Evolutionary conservation across 2,888 invertebrate species (phyloP), one percentile per base, ranked within the genome.

Genomic region (Drosophila picticornis): DNA sequence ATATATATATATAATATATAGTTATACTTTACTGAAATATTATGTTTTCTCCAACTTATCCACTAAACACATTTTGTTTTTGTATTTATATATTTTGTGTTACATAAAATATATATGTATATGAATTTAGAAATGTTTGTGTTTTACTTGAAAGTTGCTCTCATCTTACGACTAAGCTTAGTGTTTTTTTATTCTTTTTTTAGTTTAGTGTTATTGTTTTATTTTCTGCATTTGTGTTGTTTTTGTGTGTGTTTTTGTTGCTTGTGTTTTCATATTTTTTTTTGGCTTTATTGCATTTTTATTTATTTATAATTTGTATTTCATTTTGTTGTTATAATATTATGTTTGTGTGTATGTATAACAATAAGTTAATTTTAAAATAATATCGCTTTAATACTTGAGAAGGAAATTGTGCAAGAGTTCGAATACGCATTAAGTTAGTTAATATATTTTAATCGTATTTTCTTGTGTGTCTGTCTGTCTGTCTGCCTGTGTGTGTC

Each of bases 321-420:
- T 66, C 16, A 36, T 57, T 59, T 57, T 68, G n/a, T 62, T 79
- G 65, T 72, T 63, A 60, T 77, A 74, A 68, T 83, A 85, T 77
- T 80, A 83, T 85, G 80, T 77, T 76, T 80, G 66, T 82, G 75
- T 77, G 75, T 77, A 74, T 75, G 77, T 75, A 72, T 84, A 85
- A 87, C 79, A 85, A 84, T 85, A 87, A 76, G 64, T 80, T 87
- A 77, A 84, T 67, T 86, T 84, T 78, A 80, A 88, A 87, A 87
- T 87, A 88, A 88, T 88, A 88, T 88, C 87, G 88, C 84, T 87
- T 88, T 88, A 88, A 88, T 88, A 88, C 87, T 88, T 88, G 84
- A 87, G 84, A 88, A 88, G 88, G 86, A 88, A 88, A 77, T 83
- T 88, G 88, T 86, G 86, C 88, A 88, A 85, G 66, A 81, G 69